These are phyloP conservation scores for Malurus splendens DNA, from an alignment of 2,797 vertebrate species.

Conservation along the genomic window DNA sequence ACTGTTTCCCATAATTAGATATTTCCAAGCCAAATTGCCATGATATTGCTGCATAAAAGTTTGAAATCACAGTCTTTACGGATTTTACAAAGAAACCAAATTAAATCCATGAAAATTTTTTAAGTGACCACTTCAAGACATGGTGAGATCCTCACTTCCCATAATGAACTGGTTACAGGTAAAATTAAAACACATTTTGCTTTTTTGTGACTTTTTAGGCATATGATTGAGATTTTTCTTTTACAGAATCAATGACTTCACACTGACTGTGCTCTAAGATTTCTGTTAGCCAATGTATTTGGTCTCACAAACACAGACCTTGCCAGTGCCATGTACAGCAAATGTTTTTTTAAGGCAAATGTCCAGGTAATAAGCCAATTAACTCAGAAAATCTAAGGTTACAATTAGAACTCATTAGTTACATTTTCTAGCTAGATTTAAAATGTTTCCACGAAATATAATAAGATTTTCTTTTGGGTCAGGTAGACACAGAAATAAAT, in stretches of 20 bases:
- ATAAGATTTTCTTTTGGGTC: background rate
- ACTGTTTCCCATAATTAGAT: background rate
- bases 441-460: background rate
- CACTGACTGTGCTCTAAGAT: background rate
- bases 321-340: background rate
- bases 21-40: background rate
- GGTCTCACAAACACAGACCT: background rate
- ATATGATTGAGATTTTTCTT: background rate
- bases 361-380: background rate
- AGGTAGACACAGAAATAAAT: background rate
- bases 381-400: background rate
- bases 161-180: background rate
- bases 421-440: background rate
- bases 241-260: background rate
- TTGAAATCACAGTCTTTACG: background rate
- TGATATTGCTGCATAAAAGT: background rate
- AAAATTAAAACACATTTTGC: background rate
- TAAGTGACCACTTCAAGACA: background rate
- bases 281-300: background rate
- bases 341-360: background rate
- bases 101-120: background rate
- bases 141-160: background rate
- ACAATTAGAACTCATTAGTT: background rate
- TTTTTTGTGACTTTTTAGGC: background rate
- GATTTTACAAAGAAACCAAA: background rate